Percentiles rank a stretch among this genome's conserved stretches.
Evolutionary conservation across 37 sponge, comb jelly and placozoan species (phyloP).

Genomic region (Beroe forskalii): DNA sequence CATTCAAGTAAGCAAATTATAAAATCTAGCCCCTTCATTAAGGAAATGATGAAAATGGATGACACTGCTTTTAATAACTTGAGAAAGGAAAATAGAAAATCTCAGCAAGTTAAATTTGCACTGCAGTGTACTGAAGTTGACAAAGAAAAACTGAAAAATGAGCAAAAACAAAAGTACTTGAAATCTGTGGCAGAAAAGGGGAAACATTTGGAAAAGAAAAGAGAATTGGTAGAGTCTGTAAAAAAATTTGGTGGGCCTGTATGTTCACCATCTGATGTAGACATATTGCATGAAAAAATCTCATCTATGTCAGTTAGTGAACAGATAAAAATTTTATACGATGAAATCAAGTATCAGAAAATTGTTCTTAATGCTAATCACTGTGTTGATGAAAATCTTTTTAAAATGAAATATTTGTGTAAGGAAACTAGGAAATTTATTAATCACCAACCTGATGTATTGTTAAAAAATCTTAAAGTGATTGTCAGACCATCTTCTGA

Average conservation of each 20-base stretch:
- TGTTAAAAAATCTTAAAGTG: background rate
- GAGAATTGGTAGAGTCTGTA: background rate
- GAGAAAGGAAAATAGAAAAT: background rate
- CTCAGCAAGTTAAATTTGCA: background rate
- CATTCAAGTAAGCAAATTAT: background rate
- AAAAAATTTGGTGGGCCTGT: background rate
- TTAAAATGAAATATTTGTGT: background rate
- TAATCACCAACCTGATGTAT: background rate
- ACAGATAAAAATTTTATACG: background rate
- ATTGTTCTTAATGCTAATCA: background rate
- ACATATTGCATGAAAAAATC: background rate
- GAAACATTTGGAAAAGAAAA: background rate
- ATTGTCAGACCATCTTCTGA: background rate
- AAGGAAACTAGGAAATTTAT: background rate
- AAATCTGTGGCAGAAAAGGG: background rate
- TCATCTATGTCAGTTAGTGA: background rate
- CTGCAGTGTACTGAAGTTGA: background rate
- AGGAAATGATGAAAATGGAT: background rate
- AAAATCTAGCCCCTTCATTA: background rate
- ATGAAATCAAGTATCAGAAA: background rate
- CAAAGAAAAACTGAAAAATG: background rate
- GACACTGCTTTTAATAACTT: background rate
- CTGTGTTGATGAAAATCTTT: background rate
- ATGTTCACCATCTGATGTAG: background rate
- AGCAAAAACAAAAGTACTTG: background rate